Evolutionary conservation across 2,113 vertebrate species (phyloP).

Genomic region (Probosciger aterrimus): DNA sequence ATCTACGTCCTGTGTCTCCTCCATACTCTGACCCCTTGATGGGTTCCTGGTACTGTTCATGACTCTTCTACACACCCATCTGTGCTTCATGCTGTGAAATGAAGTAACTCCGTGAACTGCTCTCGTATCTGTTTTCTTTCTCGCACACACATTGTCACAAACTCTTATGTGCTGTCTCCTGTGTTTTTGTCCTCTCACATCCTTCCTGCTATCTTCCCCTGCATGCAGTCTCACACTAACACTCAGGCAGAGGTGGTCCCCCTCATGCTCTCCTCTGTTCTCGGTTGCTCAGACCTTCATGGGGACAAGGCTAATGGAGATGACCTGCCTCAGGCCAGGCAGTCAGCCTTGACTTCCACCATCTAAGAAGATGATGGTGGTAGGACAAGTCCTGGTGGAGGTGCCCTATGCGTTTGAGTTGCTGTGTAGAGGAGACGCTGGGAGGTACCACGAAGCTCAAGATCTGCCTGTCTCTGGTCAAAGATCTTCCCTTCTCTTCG

Average conservation of each 20-base stretch:
- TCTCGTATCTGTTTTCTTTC: background rate
- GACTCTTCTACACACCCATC: background rate
- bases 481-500: background rate
- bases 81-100: background rate
- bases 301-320: background rate
- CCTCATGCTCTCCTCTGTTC: background rate
- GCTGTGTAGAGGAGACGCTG: background rate
- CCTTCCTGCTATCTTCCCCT: background rate
- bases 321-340: background rate
- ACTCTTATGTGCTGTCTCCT: fast-evolving
- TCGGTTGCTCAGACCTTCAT: background rate
- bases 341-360: background rate
- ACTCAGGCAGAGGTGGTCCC: background rate
- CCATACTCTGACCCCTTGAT: fast-evolving
- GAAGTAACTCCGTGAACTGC: background rate
- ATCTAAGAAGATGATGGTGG: fast-evolving
- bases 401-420: background rate
- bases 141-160: background rate
- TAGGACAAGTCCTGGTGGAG: background rate
- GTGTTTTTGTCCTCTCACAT: background rate
- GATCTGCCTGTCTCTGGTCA: background rate
- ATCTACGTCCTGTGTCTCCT: background rate
- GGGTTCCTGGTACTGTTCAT: background rate
- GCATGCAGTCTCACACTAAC: fast-evolving
- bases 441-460: background rate